phyloP scores from a whole-genome alignment of 2,888 invertebrate species.

The Diaprepes abbreviatus region DNA sequence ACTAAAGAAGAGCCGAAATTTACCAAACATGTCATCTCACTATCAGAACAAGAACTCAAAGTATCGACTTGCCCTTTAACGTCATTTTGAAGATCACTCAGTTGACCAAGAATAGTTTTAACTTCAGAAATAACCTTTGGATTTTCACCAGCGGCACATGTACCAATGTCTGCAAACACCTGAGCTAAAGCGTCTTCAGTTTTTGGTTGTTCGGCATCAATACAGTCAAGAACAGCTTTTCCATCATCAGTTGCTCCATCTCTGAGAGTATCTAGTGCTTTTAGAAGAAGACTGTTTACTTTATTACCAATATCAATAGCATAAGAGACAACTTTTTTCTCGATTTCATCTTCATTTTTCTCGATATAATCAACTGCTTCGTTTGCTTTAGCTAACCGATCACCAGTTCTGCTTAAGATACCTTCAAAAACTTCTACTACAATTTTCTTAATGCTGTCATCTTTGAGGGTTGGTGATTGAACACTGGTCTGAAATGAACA shows the following conservation, averaged over 20 bases:
- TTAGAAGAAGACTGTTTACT: background rate
- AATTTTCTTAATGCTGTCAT: conserved; percentile 11
- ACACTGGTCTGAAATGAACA: conserved; percentile 17
- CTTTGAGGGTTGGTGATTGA: conserved; percentile 9
- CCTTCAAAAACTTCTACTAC: background rate
- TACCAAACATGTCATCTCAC: background rate
- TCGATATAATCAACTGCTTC: background rate
- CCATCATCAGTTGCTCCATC: conserved; percentile 1
- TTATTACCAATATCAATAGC: background rate
- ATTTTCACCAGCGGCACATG: background rate
- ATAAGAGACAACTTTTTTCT: background rate
- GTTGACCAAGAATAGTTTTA: background rate
- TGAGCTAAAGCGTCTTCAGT: background rate
- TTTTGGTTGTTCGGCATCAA: background rate
- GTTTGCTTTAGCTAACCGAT: background rate
- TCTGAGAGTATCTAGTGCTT: background rate
- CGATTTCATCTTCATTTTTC: background rate
- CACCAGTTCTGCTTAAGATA: background rate
- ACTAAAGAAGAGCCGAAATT: background rate
- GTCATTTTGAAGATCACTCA: background rate
- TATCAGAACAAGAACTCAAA: background rate
- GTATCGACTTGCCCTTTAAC: background rate
- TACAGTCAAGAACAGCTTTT: background rate
- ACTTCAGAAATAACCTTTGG: background rate
- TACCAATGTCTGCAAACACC: background rate